Evolutionary conservation across 2,113 vertebrate genomes (phyloP), one percentile per base, ranked within the genome.

Genomic region (Noturus placidus): DNA sequence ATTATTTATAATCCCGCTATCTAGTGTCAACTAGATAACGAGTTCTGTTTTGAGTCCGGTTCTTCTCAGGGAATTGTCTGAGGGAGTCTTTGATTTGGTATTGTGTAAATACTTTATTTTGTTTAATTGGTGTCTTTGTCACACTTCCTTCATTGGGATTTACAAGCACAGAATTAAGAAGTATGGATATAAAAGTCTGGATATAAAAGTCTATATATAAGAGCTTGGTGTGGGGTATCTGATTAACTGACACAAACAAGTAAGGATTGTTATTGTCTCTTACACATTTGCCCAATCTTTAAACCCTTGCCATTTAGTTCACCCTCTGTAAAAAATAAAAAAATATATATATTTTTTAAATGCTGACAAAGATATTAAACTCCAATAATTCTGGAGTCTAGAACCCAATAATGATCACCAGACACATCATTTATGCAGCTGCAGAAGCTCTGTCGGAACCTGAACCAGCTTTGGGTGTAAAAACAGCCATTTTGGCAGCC

Each of bases 401-500:
- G 8, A 74, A 22, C 70, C 13, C 35, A 77, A 8, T 27, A 27
- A 50, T 15, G 22, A 76, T 46, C 2, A 1, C 38, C 10, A 76
- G 20, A 35, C 1, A 3, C 20, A 38, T 74, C 70, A 74, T 74
- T 38, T 74, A 42, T 42, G 38, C 35, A 42, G 72, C 42, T 50
- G 74, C 25, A 52, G 74, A 77, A 77, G 14, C 35, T 13, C 70
- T 20, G 38, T 42, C 2, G 1, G 74, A 7, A 42, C 35, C 35
- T 42, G 35, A 74, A 77, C 11, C 42, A 50, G 74, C 38, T n/a
- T n/a, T 52, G 13, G 74, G 74, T 77, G 74, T 77, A 77, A 77
- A 76, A 77, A 77, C 25, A n/a, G 19, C 22, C 25, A 50, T 77
- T 50, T 50, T 19, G 70, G 70, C 70, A 25, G 14, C 9, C 70